phyloP scores from a whole-genome alignment of 92 coral and sea anemone genomes.

The Zoanthus sansibaricus region DNA sequence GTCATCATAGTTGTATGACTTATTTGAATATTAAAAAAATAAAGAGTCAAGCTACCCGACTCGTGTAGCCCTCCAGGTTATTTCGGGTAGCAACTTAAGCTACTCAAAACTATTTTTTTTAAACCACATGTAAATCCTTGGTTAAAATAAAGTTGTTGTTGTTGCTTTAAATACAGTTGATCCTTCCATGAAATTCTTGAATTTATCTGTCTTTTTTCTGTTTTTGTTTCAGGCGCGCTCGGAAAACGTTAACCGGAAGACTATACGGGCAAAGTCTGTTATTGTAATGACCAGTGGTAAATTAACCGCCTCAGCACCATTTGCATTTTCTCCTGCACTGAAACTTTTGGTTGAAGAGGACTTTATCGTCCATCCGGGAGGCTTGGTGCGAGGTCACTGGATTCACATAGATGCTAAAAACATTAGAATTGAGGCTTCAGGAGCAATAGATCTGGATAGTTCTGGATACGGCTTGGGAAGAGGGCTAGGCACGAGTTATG shows the following conservation, averaged over 20 bases:
- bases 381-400: conserved; percentile 62
- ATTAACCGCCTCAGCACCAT: conserved; percentile 43
- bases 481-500: conserved; percentile 72
- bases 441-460: conserved; percentile 55
- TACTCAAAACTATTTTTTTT: no score
- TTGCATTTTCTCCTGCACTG: conserved; percentile 47
- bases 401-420: conserved; percentile 53
- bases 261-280: conserved; percentile 56
- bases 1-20: no score
- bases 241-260: conserved; percentile 43
- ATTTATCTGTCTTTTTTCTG: not conserved
- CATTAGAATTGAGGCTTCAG: conserved; percentile 69
- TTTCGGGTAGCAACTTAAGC: no score
- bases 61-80: no score
- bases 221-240: conserved; percentile 65
- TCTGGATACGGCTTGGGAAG: conserved; percentile 48
- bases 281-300: conserved; percentile 66
- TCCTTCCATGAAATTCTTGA: not conserved
- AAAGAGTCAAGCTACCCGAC: no score
- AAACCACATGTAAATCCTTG: no score
- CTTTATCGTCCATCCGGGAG: conserved; percentile 70
- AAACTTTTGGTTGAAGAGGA: conserved; percentile 59
- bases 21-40: no score
- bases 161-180: not conserved
- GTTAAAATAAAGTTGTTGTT: no score